These are phyloP conservation scores for Dicycla oo DNA, from an alignment of 2,888 invertebrate species.

Conservation along the genomic window DNA sequence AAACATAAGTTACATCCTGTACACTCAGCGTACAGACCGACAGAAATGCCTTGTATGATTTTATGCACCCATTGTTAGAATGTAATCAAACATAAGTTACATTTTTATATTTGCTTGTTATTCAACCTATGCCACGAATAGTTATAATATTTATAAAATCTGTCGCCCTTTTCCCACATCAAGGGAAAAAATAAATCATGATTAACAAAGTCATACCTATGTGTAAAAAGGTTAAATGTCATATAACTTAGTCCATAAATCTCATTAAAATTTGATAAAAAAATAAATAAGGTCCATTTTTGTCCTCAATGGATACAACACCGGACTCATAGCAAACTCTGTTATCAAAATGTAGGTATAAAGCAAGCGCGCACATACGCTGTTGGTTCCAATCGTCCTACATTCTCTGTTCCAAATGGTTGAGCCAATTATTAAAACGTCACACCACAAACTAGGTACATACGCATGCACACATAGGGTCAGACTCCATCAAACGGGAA, in stretches of 20 bases:
- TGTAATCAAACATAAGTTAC: slow-evolving; percentile 8
- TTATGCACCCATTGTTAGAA: not conserved
- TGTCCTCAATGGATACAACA: slow-evolving; percentile 44
- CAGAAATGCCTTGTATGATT: slow-evolving; percentile 7
- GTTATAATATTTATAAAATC: slow-evolving; percentile 24
- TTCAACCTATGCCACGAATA: slow-evolving; percentile 14
- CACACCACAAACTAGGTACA: not conserved
- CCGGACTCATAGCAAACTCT: slow-evolving; percentile 22
- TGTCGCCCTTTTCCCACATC: not conserved
- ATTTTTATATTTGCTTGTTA: slow-evolving; percentile 7
- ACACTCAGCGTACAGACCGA: slow-evolving; percentile 4
- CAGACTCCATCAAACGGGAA: too few relatives aligned
- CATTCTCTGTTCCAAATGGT: not conserved
- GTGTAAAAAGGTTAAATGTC: slow-evolving; percentile 22
- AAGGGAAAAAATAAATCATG: slow-evolving; percentile 4
- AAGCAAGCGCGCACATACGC: not conserved
- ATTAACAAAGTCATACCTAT: slow-evolving; percentile 33
- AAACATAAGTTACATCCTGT: slow-evolving; percentile 7
- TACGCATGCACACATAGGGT: not conserved
- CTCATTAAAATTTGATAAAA: slow-evolving; percentile 55
- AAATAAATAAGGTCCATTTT: slow-evolving; percentile 60
- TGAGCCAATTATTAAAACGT: not conserved
- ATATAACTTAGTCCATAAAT: slow-evolving; percentile 51
- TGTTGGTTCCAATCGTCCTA: not conserved
- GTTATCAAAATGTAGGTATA: slow-evolving; percentile 20